Conservation (phyloP, 1,140 invertebrate genomes). For the Drosophila sturtevanti region DNA sequence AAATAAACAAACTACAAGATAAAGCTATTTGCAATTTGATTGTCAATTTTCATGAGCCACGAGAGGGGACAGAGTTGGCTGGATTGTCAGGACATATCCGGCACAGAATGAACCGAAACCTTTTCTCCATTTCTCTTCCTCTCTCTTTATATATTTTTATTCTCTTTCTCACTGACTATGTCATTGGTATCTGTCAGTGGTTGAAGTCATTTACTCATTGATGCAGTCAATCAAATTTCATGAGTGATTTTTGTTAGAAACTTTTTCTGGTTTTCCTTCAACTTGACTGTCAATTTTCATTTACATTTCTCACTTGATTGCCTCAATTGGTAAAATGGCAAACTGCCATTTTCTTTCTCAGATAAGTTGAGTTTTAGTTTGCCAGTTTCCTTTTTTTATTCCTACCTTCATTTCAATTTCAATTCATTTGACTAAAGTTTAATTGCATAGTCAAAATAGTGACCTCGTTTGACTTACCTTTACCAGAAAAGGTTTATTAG, state of each 20-base stretch:
- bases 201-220: constrained; percentile 71
- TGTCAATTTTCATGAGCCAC: constrained; percentile 75
- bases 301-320: constrained; percentile 70
- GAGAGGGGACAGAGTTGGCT: constrained; percentile 2
- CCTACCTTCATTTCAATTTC: constrained; percentile 14
- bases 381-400: not conserved
- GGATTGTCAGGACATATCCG: constrained; percentile 66
- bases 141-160: not conserved
- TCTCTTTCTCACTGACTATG: constrained; percentile 13
- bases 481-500: no score
- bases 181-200: constrained; percentile 49
- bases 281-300: constrained; percentile 72
- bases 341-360: constrained; percentile 5
- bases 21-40: constrained; percentile 81
- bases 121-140: constrained; percentile 25
- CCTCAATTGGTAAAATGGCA: constrained; percentile 21
- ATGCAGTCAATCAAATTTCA: constrained; percentile 79
- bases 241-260: constrained; percentile 74
- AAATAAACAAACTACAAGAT: constrained; percentile 80
- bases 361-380: not conserved
- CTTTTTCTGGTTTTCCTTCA: constrained; percentile 35
- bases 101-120: constrained; percentile 61
- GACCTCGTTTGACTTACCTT: not conserved
- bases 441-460: constrained; percentile 43
- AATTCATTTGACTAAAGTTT: constrained; percentile 44